These are phyloP conservation scores for Bambusicola thoracicus DNA, from an alignment of 2,113 vertebrate species.

Conservation along the genomic window DNA sequence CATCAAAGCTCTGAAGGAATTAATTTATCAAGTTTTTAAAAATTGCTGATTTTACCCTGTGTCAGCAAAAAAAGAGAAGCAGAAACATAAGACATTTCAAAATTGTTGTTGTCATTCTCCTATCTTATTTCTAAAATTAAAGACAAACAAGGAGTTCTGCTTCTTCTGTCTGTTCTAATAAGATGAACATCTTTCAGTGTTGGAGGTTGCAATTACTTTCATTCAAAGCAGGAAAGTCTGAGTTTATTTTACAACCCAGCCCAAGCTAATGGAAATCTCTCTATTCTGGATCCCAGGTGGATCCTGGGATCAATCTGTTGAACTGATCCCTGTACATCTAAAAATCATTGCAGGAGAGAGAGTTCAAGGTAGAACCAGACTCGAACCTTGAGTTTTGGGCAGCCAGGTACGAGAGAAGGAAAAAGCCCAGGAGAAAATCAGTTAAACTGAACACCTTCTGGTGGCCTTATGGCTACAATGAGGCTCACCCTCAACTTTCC, in stretches of 20 bases:
- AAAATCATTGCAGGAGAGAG: background rate
- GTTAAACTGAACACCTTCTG: background rate
- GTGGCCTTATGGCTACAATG: background rate
- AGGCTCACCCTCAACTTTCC: background rate
- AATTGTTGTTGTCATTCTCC: background rate
- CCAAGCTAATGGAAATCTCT: background rate
- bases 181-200: accelerated
- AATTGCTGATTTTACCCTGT: background rate
- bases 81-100: background rate
- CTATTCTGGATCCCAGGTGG: background rate
- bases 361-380: background rate
- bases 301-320: background rate
- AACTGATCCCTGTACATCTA: background rate
- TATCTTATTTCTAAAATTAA: background rate
- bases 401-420: background rate
- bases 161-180: background rate
- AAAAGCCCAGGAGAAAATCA: background rate
- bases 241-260: background rate
- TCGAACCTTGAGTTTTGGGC: background rate
- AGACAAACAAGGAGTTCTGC: background rate
- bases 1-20: background rate
- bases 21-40: background rate
- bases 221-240: background rate
- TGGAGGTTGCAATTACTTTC: background rate
- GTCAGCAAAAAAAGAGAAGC: background rate